Evolutionary conservation across 1,140 invertebrate genomes (phyloP).

Genomic region (Campodea augens): DNA sequence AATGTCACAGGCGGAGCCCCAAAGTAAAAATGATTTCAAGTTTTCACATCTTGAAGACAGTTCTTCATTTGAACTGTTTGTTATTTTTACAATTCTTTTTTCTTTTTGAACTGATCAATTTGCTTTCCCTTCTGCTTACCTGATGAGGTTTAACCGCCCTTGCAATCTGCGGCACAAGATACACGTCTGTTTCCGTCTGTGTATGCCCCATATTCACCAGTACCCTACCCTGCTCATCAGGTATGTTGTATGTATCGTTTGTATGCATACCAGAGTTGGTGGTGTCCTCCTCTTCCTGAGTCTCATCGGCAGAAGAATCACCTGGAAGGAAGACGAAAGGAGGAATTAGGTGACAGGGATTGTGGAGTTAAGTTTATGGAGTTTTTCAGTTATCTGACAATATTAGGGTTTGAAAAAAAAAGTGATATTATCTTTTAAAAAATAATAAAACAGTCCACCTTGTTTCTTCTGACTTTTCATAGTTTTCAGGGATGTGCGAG

Average conservation of each 20-base stretch:
- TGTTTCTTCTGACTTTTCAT: no score
- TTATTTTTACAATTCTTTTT: no score
- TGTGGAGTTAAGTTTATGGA: no score
- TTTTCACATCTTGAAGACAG: neutral
- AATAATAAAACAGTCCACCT: no score
- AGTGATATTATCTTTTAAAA: no score
- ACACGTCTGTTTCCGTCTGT: slow-evolving; percentile 78
- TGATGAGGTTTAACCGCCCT: slow-evolving; percentile 90
- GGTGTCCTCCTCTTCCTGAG: slow-evolving; percentile 39
- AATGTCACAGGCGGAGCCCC: slow-evolving; percentile 4
- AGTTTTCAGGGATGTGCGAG: no score
- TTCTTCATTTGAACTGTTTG: no score
- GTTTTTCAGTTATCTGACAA: no score
- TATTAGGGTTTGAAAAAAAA: no score
- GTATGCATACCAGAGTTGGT: slow-evolving; percentile 55
- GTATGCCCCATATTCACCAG: slow-evolving; percentile 93
- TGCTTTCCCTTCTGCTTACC: slow-evolving; percentile 18
- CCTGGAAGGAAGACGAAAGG: no score
- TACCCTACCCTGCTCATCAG: slow-evolving; percentile 78
- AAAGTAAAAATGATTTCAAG: slow-evolving; percentile 5
- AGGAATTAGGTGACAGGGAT: no score
- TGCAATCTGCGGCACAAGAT: slow-evolving; percentile 79
- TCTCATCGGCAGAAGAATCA: slow-evolving; percentile 50
- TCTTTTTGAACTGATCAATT: neutral
- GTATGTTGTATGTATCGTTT: slow-evolving; percentile 78